Evolutionary conservation across 2,797 vertebrate genomes (phyloP).

Genomic region (Chrysocyon brachyurus): DNA sequence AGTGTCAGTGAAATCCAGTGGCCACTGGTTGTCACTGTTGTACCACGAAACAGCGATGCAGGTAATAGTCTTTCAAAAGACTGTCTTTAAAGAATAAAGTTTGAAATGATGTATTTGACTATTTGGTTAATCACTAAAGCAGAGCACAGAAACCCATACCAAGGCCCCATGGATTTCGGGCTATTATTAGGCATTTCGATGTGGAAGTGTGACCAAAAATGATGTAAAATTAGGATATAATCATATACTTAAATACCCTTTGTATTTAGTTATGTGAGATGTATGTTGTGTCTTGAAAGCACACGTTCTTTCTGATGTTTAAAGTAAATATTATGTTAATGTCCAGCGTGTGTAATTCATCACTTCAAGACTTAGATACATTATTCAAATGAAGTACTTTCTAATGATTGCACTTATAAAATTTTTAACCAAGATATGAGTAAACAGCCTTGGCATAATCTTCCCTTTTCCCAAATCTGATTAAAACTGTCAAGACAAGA

Average conservation of each 20-base stretch:
- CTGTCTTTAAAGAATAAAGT: conserved; percentile 30
- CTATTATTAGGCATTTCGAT: conserved; percentile 44
- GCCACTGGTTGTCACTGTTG: conserved; percentile 91
- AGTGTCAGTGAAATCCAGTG: conserved; percentile 18
- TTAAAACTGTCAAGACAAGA: conserved; percentile 79
- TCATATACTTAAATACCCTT: background rate
- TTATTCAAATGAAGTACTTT: conserved; percentile 57
- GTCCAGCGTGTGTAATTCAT: background rate
- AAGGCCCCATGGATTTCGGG: conserved; percentile 63
- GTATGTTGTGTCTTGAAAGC: background rate
- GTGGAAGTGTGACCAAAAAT: conserved; percentile 53
- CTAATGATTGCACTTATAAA: conserved; percentile 44
- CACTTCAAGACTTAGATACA: conserved; percentile 4
- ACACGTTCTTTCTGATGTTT: conserved; percentile 7
- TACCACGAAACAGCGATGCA: conserved; percentile 80
- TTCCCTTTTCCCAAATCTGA: conserved; percentile 76
- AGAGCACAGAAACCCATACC: background rate
- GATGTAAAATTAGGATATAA: conserved; percentile 10
- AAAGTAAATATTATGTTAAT: conserved; percentile 44
- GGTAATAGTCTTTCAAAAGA: conserved; percentile 9
- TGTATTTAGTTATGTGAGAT: background rate
- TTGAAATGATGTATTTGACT: conserved; percentile 54
- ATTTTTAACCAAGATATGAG: conserved; percentile 62
- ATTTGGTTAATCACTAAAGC: conserved; percentile 62
- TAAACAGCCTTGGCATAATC: conserved; percentile 72